A percentile compares a stretch with the other conserved stretches of the same genome.
phyloP scores from a whole-genome alignment of 2,797 vertebrate species.

The Myotis planiceps region DNA sequence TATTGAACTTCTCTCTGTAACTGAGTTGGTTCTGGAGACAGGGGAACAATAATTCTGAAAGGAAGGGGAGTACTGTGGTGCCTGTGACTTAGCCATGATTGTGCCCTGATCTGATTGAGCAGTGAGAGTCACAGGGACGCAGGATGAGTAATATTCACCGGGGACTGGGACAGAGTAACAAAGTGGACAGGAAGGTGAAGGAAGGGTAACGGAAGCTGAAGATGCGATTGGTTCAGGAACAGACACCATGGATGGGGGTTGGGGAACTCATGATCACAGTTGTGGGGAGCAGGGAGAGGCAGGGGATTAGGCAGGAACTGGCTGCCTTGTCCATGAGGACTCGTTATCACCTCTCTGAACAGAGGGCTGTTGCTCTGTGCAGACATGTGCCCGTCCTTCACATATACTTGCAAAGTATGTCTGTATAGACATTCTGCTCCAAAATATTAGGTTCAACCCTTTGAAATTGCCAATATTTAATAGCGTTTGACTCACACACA shows the following conservation, averaged over 20 bases:
- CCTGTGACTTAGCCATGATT: not conserved
- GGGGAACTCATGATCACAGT: not conserved
- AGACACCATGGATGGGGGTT: not conserved
- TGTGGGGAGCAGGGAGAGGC: not conserved
- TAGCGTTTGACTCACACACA: not conserved
- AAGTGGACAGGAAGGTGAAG: not conserved
- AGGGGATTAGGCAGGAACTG: not conserved
- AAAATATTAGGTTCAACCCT: not conserved
- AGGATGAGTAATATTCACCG: not conserved
- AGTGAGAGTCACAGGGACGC: not conserved
- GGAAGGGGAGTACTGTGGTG: not conserved
- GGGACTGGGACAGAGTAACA: not conserved
- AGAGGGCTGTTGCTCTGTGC: not conserved
- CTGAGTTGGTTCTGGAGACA: not conserved
- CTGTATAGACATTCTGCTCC: not conserved
- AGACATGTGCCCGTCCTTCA: not conserved
- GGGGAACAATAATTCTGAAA: not conserved
- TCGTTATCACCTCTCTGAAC: not conserved
- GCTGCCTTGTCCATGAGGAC: not conserved
- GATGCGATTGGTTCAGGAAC: not conserved
- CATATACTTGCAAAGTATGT: not conserved
- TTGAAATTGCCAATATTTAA: not conserved
- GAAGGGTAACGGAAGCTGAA: not conserved
- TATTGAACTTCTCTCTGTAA: not conserved
- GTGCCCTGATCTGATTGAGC: not conserved